These are phyloP conservation scores for Tympanoctomys barrerae DNA, from an alignment of 2,797 vertebrate species.

Conservation along the genomic window DNA sequence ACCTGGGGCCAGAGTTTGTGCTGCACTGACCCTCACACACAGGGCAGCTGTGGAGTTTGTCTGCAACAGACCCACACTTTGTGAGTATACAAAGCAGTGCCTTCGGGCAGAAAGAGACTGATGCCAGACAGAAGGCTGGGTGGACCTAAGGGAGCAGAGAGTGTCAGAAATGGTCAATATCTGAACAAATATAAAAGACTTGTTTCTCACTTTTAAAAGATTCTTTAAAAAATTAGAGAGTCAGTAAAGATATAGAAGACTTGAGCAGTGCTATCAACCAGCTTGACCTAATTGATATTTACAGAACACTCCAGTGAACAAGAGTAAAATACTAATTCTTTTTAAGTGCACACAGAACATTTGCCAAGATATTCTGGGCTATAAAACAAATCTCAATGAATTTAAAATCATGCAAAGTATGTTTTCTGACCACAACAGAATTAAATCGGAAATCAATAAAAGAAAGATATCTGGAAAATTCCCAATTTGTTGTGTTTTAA, in stretches of 20 bases:
- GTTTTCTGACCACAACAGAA: slow-evolving; percentile 38
- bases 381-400: slow-evolving; percentile 57
- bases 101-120: not conserved
- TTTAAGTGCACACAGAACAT: slow-evolving; percentile 24
- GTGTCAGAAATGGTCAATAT: not conserved
- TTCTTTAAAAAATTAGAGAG: not conserved
- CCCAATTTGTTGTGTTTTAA: not conserved
- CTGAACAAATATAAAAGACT: not conserved
- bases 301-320: not conserved
- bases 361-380: slow-evolving; percentile 44
- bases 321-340: slow-evolving; percentile 40
- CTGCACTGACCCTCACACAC: accelerated
- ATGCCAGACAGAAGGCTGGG: not conserved
- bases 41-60: too few relatives aligned
- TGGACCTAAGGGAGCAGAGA: accelerated
- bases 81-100: not conserved
- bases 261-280: not conserved
- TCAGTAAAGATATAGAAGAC: not conserved
- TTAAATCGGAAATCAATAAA: slow-evolving; percentile 24
- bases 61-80: not conserved
- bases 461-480: slow-evolving; percentile 12
- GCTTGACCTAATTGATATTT: slow-evolving; percentile 26
- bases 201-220: not conserved
- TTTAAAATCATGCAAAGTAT: slow-evolving; percentile 50
- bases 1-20: accelerated